These are phyloP conservation scores for Hippocampus zosterae DNA, from an alignment of 2,113 vertebrate genomes.

Conservation along the genomic window DNA sequence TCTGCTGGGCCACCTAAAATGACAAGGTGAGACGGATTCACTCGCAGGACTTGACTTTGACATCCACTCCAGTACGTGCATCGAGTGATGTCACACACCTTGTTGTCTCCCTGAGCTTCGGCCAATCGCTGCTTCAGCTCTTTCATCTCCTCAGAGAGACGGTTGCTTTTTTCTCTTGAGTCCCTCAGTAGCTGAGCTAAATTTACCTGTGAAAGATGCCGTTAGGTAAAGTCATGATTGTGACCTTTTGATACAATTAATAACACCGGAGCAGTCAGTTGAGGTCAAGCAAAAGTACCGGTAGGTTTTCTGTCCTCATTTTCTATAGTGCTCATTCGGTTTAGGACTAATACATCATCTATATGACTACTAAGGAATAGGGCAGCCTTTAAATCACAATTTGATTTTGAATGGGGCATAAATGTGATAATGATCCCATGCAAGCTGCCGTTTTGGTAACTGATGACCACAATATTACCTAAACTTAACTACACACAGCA, in stretches of 20 bases:
- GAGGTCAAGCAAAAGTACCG: background rate
- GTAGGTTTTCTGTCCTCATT: background rate
- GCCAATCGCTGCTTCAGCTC: slow-evolving; percentile 88
- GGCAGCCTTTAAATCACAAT: background rate
- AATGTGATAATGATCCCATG: background rate
- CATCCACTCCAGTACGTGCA: background rate
- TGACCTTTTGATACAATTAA: background rate
- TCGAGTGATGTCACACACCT: slow-evolving; percentile 71
- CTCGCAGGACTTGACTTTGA: no score
- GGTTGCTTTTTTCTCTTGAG: slow-evolving; percentile 82
- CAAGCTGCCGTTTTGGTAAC: no score
- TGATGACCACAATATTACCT: no score
- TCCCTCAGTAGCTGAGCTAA: slow-evolving; percentile 87
- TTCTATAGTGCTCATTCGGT: background rate
- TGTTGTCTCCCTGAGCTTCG: slow-evolving; percentile 95
- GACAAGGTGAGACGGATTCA: no score
- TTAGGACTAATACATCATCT: background rate
- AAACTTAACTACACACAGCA: no score
- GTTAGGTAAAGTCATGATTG: background rate
- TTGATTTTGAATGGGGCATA: background rate
- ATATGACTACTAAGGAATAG: background rate
- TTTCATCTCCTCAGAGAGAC: slow-evolving; percentile 87
- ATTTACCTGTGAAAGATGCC: slow-evolving; percentile 77
- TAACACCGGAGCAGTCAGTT: background rate
- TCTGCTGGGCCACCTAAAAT: no score